phyloP scores from a whole-genome alignment of 1,140 invertebrate species.

The Pogonomyrmex californicus region DNA sequence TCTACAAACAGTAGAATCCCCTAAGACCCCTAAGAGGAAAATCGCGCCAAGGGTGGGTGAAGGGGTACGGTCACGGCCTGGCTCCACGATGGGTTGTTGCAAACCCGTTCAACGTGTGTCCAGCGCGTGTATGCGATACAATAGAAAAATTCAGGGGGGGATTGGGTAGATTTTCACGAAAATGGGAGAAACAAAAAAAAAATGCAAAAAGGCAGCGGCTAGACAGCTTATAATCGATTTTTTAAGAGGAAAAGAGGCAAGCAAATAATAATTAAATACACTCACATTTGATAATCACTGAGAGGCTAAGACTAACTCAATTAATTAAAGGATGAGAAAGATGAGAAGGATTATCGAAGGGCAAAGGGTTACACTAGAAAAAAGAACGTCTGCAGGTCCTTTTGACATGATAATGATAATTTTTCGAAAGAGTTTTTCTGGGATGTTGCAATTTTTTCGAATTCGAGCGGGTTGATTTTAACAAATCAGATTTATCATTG shows the following conservation, averaged over 20 bases:
- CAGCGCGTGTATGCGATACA: conserved; percentile 16
- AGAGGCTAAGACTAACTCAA: conserved; percentile 87
- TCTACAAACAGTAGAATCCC: conserved; percentile 31
- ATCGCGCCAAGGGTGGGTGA: conserved; percentile 14
- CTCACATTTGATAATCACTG: conserved; percentile 87
- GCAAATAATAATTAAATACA: conserved; percentile 79
- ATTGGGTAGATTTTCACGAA: conserved; percentile 19
- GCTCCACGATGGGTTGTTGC: conserved; percentile 60
- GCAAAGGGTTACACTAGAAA: not conserved
- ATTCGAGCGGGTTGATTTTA: conserved; percentile 8
- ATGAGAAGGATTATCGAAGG: conserved; percentile 48
- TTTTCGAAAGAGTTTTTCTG: conserved; percentile 34
- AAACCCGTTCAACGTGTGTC: conserved; percentile 60
- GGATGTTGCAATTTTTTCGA: conserved; percentile 52
- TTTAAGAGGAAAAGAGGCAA: conserved; percentile 72
- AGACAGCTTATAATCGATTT: conserved; percentile 82
- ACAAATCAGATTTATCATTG: conserved; percentile 4
- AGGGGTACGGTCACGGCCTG: conserved; percentile 35
- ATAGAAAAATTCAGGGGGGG: not conserved
- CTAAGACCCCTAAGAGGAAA: not conserved
- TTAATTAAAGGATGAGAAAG: conserved; percentile 79
- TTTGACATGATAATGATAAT: not conserved
- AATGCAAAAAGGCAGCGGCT: conserved; percentile 82
- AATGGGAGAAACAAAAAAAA: conserved; percentile 54
- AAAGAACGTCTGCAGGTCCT: conserved; percentile 28